Base-by-base conservation (phyloP, 1,140 invertebrate genomes). In the Ceratina calcarata region DNA sequence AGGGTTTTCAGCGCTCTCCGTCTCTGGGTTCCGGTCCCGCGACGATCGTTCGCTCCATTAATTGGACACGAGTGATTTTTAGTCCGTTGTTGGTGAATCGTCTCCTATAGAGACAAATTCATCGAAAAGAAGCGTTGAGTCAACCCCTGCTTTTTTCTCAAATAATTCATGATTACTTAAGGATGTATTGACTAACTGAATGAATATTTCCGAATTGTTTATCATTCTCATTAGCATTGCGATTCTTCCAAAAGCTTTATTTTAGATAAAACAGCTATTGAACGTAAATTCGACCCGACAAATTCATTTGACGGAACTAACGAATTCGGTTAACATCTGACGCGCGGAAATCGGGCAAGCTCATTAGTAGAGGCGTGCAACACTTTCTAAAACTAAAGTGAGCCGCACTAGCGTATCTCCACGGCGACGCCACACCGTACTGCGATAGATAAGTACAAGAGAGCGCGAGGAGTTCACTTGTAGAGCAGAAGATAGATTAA, bases 401-500 rank as follows among this genome's bases (percentile, higher is more conserved):
- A 71, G 37, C 20, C 49, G 32, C 24, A 51, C 77, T 53, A 20
- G 45, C 80, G 66, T 86, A 73, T 86, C 78, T 78, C 72, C 67
- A 60, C 20, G 51, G 13, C 70, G 45, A 62, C 24, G 57, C 20
- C 10, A 45, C 37, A 6, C 37, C 37, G 22, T 51, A 62, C 49
- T 20, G 57, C 22, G 58, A 75, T 72, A 81, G 68, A 76, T 84
- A 76, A 57, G n/a, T 57, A 57, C 55, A n/a, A 37, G 70, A 62
- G 85, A 51, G 75, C 75, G 51, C 75, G 79, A 81, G 71, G 70
- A 78, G 77, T 53, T 84, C 32, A 32, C 70, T 82, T 66, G 80
- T 57, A 73, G 55, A n/a, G 22, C 61, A 8, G 84, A 86, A 75
- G 84, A 85, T 85, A 71, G 80, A 86, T 85, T 84, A 85, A 71